phyloP scores from a whole-genome alignment of 2,888 invertebrate genomes.

The Aspidiotus rigidus region DNA sequence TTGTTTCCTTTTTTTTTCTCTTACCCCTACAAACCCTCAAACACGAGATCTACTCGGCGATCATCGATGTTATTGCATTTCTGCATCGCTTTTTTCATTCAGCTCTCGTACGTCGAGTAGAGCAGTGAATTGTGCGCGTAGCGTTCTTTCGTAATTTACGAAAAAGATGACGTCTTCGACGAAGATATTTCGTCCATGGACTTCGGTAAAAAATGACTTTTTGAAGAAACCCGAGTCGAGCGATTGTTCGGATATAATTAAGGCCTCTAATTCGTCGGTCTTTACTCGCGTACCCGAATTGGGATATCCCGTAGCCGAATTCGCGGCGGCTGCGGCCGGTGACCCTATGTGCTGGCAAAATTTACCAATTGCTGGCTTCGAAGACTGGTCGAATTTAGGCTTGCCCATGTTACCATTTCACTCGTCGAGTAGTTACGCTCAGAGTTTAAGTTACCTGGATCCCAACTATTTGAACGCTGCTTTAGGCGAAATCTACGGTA shows the following conservation, averaged over 20 bases:
- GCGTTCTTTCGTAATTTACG: not conserved
- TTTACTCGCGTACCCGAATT: constrained; percentile 25
- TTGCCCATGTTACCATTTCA: constrained; percentile 9
- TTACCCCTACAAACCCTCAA: constrained; percentile 22
- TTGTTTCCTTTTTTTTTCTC: constrained; percentile 13
- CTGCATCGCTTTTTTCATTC: constrained; percentile 11
- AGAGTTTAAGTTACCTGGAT: constrained; percentile 30
- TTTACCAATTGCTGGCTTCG: not conserved
- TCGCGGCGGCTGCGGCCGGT: constrained; percentile 2
- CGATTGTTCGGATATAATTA: not conserved
- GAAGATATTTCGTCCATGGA: constrained; percentile 32
- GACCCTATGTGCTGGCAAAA: not conserved
- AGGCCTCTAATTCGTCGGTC: not conserved
- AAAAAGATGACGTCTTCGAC: constrained; percentile 14
- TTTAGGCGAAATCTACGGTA: constrained; percentile 42
- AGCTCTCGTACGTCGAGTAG: too few relatives aligned
- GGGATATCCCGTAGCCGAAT: constrained; percentile 16
- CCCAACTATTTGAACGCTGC: constrained; percentile 16
- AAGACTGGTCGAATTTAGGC: not conserved
- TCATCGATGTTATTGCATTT: constrained; percentile 10
- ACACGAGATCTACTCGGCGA: constrained; percentile 6
- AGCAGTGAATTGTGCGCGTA: not conserved
- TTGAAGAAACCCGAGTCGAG: not conserved
- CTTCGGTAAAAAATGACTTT: constrained; percentile 8
- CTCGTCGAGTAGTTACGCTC: constrained; percentile 10